Evolutionary conservation across 2,113 vertebrate genomes (phyloP).

Genomic region (Labeo catla): DNA sequence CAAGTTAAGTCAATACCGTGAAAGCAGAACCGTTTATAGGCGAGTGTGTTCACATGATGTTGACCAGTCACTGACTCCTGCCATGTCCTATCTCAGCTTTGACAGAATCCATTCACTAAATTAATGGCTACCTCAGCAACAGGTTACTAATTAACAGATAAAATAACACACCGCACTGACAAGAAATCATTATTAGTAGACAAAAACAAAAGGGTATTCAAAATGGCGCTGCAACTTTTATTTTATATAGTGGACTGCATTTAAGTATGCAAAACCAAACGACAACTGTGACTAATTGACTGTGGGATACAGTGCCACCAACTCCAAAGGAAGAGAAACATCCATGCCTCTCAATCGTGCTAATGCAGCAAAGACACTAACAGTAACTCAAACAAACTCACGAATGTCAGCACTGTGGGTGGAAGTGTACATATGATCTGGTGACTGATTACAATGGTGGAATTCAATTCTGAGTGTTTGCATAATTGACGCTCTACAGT

Average conservation of each 20-base stretch:
- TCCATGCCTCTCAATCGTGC: background rate
- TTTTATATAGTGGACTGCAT: background rate
- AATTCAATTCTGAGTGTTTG: constrained; percentile 29
- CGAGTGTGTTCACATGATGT: background rate
- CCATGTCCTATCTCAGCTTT: background rate
- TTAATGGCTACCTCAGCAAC: constrained; percentile 6
- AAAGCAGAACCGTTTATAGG: background rate
- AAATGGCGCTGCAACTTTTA: background rate
- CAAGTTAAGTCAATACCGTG: background rate
- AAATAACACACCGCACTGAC: background rate
- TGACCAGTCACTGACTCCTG: background rate
- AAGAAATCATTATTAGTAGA: background rate
- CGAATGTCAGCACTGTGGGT: background rate
- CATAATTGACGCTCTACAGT: background rate
- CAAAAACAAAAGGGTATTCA: background rate
- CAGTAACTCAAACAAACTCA: constrained; percentile 16
- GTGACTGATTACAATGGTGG: background rate
- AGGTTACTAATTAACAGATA: constrained; percentile 28
- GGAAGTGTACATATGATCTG: constrained; percentile 18
- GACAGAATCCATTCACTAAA: constrained; percentile 27
- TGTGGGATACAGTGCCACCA: background rate
- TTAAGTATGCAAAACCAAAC: background rate
- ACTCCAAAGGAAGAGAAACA: background rate
- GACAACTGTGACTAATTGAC: background rate
- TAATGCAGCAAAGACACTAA: constrained; percentile 16